Percentiles rank a stretch among this genome's conserved stretches.
Evolutionary conservation across 2,888 invertebrate genomes (phyloP).

Genomic region (Drosophila affinis): DNA sequence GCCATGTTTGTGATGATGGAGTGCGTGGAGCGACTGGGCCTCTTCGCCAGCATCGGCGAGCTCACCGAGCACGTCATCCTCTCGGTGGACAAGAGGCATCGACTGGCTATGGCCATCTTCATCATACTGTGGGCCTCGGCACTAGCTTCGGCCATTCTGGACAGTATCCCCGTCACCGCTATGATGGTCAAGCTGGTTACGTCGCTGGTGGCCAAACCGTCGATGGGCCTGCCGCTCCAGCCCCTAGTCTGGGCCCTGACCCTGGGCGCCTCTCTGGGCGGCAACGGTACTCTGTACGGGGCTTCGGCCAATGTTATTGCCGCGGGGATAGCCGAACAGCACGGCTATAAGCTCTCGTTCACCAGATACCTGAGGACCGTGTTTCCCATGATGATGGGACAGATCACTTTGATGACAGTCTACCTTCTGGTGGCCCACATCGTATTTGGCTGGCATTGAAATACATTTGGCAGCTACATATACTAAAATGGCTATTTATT

Average conservation of each 20-base stretch:
- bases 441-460: slow-evolving; percentile 84
- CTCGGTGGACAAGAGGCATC: slow-evolving; percentile 87
- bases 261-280: slow-evolving; percentile 95
- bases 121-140: slow-evolving; percentile 95
- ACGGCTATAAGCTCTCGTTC: slow-evolving; percentile 94
- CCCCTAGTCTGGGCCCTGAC: slow-evolving; percentile 94
- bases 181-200: slow-evolving; percentile 95
- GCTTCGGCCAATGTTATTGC: slow-evolving; percentile 96
- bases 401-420: slow-evolving; percentile 87
- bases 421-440: slow-evolving; percentile 90
- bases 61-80: slow-evolving; percentile 88
- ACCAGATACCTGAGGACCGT: slow-evolving; percentile 93
- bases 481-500: not conserved
- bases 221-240: slow-evolving; percentile 89
- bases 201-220: slow-evolving; percentile 88
- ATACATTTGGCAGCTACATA: not conserved
- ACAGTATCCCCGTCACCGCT: slow-evolving; percentile 95
- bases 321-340: slow-evolving; percentile 95
- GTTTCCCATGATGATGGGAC: slow-evolving; percentile 92
- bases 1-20: slow-evolving; percentile 84
- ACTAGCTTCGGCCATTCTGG: slow-evolving; percentile 93
- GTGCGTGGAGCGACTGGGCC: slow-evolving; percentile 90
- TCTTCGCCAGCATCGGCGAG: slow-evolving; percentile 92
- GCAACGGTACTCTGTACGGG: slow-evolving; percentile 95
- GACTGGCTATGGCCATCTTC: slow-evolving; percentile 89